A percentile compares a stretch with the other conserved stretches of the same genome.
phyloP scores from a whole-genome alignment of 2,888 invertebrate genomes.

The Arctia plantaginis region DNA sequence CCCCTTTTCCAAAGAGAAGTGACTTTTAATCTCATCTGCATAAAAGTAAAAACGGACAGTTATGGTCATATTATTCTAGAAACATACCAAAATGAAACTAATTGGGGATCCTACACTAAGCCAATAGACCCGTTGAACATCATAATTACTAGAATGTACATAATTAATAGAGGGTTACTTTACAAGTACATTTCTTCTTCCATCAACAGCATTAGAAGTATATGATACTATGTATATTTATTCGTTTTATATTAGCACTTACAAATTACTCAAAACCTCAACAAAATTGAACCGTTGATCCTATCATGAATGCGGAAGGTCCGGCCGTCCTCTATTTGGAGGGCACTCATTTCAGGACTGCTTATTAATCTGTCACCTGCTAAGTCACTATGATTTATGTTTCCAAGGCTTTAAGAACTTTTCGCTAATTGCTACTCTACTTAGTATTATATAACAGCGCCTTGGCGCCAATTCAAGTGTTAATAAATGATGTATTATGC shows the following conservation, averaged over 20 bases:
- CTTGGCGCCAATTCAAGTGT: constrained; percentile 5
- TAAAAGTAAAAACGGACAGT: not conserved
- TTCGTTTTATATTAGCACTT: not conserved
- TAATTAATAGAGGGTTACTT: not conserved
- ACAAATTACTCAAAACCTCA: not conserved
- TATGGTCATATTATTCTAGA: not conserved
- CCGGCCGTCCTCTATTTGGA: constrained; percentile 1
- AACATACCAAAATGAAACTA: too few species aligned
- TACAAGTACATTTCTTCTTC: too few species aligned
- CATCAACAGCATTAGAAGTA: not conserved
- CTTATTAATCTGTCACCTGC: constrained; percentile 15
- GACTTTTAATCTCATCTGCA: not conserved
- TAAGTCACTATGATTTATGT: constrained; percentile 15
- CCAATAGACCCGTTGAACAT: not conserved
- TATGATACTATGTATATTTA: not conserved
- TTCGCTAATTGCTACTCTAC: constrained; percentile 12
- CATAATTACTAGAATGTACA: not conserved
- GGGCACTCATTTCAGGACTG: constrained; percentile 1
- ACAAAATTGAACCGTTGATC: constrained; percentile 4
- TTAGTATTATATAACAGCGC: constrained; percentile 5
- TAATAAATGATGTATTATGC: constrained; percentile 12
- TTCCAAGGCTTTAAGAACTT: not conserved
- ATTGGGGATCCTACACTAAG: too few species aligned
- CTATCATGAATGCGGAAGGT: not conserved
- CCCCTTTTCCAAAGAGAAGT: not conserved